phyloP scores from a whole-genome alignment of 2,113 vertebrate species.

The Pheucticus melanocephalus region DNA sequence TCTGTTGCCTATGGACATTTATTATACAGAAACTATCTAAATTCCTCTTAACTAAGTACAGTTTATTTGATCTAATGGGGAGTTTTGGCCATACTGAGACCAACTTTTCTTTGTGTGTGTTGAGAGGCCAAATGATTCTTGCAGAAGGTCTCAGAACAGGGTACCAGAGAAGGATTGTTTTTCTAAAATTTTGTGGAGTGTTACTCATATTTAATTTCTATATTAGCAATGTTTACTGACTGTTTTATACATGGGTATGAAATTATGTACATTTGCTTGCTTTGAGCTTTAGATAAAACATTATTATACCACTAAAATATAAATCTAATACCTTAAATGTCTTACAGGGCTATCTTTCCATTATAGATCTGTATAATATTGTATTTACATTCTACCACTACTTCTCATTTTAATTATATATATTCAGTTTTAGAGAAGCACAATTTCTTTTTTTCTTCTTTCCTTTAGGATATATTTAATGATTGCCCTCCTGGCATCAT shows the following conservation, averaged over 20 bases:
- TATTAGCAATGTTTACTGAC: not conserved
- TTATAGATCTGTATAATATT: not conserved
- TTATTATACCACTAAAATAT: not conserved
- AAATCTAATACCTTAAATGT: not conserved
- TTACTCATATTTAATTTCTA: not conserved
- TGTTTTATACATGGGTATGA: not conserved
- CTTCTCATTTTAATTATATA: conserved; percentile 25
- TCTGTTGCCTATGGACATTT: rapidly evolving
- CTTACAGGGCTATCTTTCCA: not conserved
- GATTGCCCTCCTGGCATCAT: conserved; percentile 23
- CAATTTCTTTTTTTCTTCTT: not conserved
- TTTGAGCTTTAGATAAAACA: not conserved
- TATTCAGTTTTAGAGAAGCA: not conserved
- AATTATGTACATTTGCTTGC: not conserved
- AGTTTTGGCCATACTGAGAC: not conserved
- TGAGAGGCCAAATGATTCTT: not conserved
- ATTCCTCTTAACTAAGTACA: not conserved
- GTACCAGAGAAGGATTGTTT: not conserved
- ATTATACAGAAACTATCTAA: not conserved
- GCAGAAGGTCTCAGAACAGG: not conserved
- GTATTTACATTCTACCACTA: not conserved
- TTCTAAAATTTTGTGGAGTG: not conserved
- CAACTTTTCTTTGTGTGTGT: not conserved
- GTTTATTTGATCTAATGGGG: not conserved
- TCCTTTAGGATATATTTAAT: conserved; percentile 56